phyloP scores from a whole-genome alignment of 2,888 invertebrate species.

The Andrena minutula region DNA sequence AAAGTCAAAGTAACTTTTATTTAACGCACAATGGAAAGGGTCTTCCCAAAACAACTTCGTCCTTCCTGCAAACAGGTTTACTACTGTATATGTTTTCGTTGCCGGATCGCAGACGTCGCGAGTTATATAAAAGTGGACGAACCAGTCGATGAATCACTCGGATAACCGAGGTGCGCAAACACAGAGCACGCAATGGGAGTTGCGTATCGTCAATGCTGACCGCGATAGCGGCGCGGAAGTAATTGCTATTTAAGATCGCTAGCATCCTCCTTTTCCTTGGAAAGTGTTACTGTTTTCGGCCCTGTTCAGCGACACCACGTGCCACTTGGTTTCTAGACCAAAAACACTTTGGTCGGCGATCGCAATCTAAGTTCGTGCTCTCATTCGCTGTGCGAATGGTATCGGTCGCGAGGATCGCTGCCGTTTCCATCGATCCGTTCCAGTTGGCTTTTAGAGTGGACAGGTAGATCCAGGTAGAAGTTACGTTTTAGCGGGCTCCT shows the following conservation, averaged over 20 bases:
- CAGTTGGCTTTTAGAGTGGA: slow-evolving; percentile 4
- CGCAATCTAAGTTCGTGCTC: slow-evolving; percentile 20
- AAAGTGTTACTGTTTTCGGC: background rate
- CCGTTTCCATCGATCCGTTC: slow-evolving; percentile 1
- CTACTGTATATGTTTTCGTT: background rate
- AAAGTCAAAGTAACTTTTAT: too few relatives aligned
- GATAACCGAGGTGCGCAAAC: background rate
- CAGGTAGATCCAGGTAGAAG: background rate
- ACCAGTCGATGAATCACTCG: slow-evolving; percentile 19
- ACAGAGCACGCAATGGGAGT: background rate
- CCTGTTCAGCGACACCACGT: slow-evolving; percentile 18
- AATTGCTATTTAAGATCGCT: too few relatives aligned
- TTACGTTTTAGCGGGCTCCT: background rate
- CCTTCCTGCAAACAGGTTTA: background rate
- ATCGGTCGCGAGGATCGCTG: background rate
- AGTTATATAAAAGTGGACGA: slow-evolving; percentile 28
- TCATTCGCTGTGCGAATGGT: slow-evolving; percentile 14
- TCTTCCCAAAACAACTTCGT: background rate
- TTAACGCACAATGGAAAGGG: too few relatives aligned
- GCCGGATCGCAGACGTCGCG: background rate
- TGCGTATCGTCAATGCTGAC: background rate
- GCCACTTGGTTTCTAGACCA: slow-evolving; percentile 65
- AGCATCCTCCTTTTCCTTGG: background rate
- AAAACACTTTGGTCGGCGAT: slow-evolving; percentile 29
- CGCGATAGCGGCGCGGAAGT: background rate